Base-by-base conservation (phyloP, 2,797 vertebrate species). In the Coracias cyanogaster region DNA sequence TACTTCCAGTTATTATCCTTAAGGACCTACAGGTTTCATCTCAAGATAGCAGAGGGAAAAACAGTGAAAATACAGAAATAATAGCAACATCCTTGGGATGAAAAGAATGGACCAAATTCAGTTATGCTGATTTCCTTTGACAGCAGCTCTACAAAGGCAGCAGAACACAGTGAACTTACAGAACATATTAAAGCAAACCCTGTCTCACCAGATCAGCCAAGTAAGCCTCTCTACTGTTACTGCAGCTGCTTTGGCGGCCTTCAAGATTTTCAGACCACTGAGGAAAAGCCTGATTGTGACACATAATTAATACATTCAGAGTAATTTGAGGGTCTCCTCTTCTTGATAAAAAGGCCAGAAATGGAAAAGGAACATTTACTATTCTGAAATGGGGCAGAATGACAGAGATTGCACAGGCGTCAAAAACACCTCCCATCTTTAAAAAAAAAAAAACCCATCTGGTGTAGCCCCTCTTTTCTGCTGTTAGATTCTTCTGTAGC, bases 361-460 rank as follows among this genome's bases (percentile, higher is more conserved):
- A 64, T 3, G n/a, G 26, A 43, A 74, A 76, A 82, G 12, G 12
- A 72, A 10, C 43, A 70, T 46, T 89, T 84, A 31, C 24, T 31
- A 22, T 10, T 66, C 35, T 54, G 28, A 72, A 86, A 74, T 20
- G 39, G 31, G 8, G 28, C 10, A 35, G 48, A 89, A 78, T 8
- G 13, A 41, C 33, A 76, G 28, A 92, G 25, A 33, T 6, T 33
- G 20, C 11, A 54, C 8, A 15, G n/a, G 12, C 9, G 2, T 21
- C 4, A 29, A 10, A 60, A 61, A 64, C 15, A 48, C 11, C 12
- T 12, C 3, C 2, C 26, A 33, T 5, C 3, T 37, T 28, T 7
- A 67, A 54, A 51, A 55, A 43, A 54, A 29, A 28, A 41, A 26
- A 4, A 1, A 0, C 3, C 0, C 3, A 37, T 11, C 10, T 14